Evolutionary conservation across 2,888 invertebrate species (phyloP), one percentile per base, ranked within the genome.

Genomic region (Frankliniella intonsa): DNA sequence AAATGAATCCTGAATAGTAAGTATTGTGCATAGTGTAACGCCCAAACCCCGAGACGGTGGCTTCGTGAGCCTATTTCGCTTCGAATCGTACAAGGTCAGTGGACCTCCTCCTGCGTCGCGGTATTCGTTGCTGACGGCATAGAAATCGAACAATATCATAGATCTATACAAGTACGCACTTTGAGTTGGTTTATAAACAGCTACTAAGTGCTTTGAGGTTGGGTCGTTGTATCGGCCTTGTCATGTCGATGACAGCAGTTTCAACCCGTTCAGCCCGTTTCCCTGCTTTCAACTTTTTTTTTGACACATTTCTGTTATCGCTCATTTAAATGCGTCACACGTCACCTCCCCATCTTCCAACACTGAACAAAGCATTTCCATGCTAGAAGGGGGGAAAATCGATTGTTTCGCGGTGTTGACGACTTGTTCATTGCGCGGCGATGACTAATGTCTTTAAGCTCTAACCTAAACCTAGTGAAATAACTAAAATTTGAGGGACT

Each of bases 1-100:
- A 87, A 86, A 94, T 94, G 94, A 94, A 94, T 92, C 94, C 94
- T 86, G 94, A 94, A 92, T 94, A 94, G 94, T 94, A 90, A 94
- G 94, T 92, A 91, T 89, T 86, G 87, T 87, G 87, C 88, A 87
- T 87, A 84, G 83, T 85, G 84, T 5, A 76, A 76, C 69, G 69
- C 69, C 69, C 69, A 10, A 25, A 10, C 69, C 62, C 62, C 12
- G 69, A 25, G 14, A 55, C 5, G 11, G 8, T 76, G 22, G 25
- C 69, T 76, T 22, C 22, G 69, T n/a, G 25, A 76, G 69, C 69
- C 69, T 76, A 76, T 76, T 76, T 25, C 25, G 22, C 25, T 76
- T 76, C 12, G 12, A 76, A 76, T 25, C 69, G 25, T 11, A 76
- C 69, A 22, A 25, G 69, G 69, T 76, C 69, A 76, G 25, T 76